Percentiles rank a stretch among this genome's conserved stretches.
phyloP scores from a whole-genome alignment of 2,888 invertebrate species.

The Hybos culiciformis region DNA sequence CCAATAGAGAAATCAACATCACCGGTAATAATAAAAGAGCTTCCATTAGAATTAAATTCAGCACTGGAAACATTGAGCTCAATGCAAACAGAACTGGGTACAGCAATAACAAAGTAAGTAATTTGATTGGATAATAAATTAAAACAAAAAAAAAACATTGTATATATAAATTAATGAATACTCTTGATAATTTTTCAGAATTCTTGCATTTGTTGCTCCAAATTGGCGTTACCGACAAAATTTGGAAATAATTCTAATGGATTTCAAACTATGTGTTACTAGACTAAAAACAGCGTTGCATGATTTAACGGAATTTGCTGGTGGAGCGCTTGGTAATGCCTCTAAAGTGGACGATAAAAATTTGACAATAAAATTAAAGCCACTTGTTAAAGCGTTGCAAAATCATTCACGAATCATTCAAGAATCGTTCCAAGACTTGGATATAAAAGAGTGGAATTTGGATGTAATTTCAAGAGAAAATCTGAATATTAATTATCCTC shows the following conservation, averaged over 20 bases:
- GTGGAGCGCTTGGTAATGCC: constrained; percentile 78
- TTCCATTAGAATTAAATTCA: constrained; percentile 60
- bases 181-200: constrained; percentile 16
- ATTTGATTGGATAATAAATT: neutral
- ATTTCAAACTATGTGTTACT: constrained; percentile 68
- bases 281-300: constrained; percentile 66
- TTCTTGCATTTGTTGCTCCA: constrained; percentile 63
- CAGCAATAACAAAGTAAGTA: constrained; percentile 54
- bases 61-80: constrained; percentile 63
- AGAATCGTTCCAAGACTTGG: constrained; percentile 59
- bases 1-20: constrained; percentile 15
- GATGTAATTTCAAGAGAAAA: constrained; percentile 43
- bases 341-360: constrained; percentile 69
- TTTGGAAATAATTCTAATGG: constrained; percentile 63
- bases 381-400: constrained; percentile 63
- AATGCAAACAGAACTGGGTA: constrained; percentile 65
- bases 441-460: constrained; percentile 65
- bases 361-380: constrained; percentile 57
- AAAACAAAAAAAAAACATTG: neutral
- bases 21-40: constrained; percentile 37
- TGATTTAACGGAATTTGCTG: constrained; percentile 78
- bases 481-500: constrained; percentile 38
- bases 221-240: constrained; percentile 72
- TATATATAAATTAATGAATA: too few relatives aligned
- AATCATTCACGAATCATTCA: constrained; percentile 69